These are phyloP conservation scores for Trachops cirrhosus DNA, from an alignment of 2,797 vertebrate species.

Conservation along the genomic window DNA sequence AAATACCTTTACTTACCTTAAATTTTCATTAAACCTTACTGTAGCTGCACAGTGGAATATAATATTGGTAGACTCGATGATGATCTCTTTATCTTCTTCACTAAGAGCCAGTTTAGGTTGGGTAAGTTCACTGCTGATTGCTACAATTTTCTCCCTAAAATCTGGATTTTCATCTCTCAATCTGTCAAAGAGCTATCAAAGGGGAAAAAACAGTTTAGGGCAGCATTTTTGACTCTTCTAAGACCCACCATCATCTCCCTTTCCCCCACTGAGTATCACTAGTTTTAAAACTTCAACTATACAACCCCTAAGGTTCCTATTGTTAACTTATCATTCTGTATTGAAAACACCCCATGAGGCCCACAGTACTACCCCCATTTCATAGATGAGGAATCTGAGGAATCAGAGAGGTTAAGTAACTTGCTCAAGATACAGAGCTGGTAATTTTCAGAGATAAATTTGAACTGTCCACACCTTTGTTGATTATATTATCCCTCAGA, in stretches of 20 bases:
- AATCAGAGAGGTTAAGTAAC: not conserved
- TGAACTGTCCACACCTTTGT: not conserved
- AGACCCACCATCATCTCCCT: not conserved
- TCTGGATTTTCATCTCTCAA: slow-evolving; percentile 93
- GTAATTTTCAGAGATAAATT: not conserved
- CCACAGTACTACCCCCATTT: not conserved
- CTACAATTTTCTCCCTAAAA: slow-evolving; percentile 93
- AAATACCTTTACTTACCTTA: slow-evolving; percentile 88
- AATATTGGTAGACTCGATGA: slow-evolving; percentile 88
- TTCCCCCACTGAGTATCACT: not conserved
- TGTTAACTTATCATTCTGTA: slow-evolving; percentile 8
- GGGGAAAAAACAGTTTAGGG: slow-evolving; percentile 38
- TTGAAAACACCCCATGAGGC: not conserved
- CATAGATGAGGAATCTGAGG: slow-evolving; percentile 19
- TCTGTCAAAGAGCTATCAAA: slow-evolving; percentile 93
- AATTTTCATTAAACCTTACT: slow-evolving; percentile 94
- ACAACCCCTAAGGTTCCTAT: not conserved
- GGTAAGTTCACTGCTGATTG: slow-evolving; percentile 93
- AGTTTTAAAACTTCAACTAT: slow-evolving; percentile 30
- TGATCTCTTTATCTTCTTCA: slow-evolving; percentile 87
- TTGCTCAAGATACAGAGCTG: not conserved
- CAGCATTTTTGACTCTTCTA: slow-evolving; percentile 42
- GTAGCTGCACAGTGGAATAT: slow-evolving; percentile 98
- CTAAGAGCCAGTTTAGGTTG: slow-evolving; percentile 91
- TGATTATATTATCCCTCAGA: not conserved